Conservation (phyloP, 2,797 vertebrate species). For the Cynopterus sphinx region DNA sequence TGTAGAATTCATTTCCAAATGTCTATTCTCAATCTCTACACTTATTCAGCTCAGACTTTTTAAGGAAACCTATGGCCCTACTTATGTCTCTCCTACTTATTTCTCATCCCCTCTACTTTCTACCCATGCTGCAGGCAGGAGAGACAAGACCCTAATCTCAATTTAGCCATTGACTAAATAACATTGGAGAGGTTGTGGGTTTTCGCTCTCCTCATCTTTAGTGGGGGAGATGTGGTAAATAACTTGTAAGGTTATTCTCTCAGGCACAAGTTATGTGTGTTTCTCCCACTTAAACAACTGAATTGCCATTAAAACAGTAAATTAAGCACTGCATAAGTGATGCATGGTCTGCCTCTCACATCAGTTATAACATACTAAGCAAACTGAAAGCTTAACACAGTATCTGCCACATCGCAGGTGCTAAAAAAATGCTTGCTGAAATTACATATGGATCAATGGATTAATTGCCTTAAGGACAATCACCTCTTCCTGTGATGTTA, state of each 20-base stretch:
- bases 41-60: background rate
- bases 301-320: background rate
- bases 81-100: background rate
- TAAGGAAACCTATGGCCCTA: background rate
- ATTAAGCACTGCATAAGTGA: background rate
- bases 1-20: background rate
- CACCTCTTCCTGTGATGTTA: background rate
- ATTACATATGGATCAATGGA: background rate
- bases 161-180: background rate
- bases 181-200: background rate
- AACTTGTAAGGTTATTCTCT: background rate
- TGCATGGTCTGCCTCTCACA: background rate
- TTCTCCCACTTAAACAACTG: slow-evolving; percentile 4
- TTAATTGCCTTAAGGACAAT: background rate
- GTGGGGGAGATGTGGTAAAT: background rate
- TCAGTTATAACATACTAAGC: background rate
- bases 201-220: background rate
- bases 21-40: background rate
- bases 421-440: background rate
- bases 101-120: background rate
- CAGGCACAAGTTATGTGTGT: background rate
- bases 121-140: background rate
- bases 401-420: background rate
- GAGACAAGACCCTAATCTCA: background rate
- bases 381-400: background rate